Evolutionary conservation across 2,888 invertebrate species (phyloP).

Genomic region (Dicranocentrus wangi): DNA sequence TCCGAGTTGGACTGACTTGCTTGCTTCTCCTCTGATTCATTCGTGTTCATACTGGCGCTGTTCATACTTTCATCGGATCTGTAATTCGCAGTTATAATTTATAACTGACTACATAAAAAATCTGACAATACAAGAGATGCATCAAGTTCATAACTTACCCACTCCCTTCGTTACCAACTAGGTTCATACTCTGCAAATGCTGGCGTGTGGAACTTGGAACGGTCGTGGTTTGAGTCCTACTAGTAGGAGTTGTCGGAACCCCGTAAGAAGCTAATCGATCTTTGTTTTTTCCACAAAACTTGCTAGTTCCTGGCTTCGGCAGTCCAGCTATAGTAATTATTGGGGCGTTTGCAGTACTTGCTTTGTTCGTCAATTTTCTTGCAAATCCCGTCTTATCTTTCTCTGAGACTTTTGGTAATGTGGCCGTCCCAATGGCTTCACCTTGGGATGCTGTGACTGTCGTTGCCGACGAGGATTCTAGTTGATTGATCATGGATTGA

Average conservation of each 20-base stretch:
- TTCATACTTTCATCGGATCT: conserved; percentile 74
- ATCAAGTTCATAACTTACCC: conserved; percentile 16
- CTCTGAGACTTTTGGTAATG: conserved; percentile 44
- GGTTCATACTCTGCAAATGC: neutral
- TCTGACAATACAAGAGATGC: conserved; percentile 68
- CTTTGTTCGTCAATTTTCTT: neutral
- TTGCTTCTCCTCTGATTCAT: conserved; percentile 34
- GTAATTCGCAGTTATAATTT: too few species aligned
- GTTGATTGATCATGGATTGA: conserved; percentile 12
- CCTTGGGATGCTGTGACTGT: conserved; percentile 26
- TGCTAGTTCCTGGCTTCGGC: too few species aligned
- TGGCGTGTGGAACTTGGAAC: neutral
- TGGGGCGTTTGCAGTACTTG: conserved; percentile 5
- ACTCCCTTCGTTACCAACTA: conserved; percentile 20
- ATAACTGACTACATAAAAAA: too few species aligned
- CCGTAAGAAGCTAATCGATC: too few species aligned
- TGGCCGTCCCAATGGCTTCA: conserved; percentile 37
- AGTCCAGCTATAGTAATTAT: too few species aligned
- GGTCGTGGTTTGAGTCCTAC: too few species aligned
- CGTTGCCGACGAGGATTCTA: conserved; percentile 15
- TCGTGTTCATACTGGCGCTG: conserved; percentile 40
- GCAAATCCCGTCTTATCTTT: conserved; percentile 14
- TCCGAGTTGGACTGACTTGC: conserved; percentile 22
- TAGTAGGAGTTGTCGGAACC: too few species aligned
- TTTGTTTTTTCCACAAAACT: too few species aligned